Evolutionary conservation across 30 jellyfish, hydroid and myxozoan species (phyloP), one percentile per base, ranked within the genome.

Genomic region (Catostylus mosaicus): DNA sequence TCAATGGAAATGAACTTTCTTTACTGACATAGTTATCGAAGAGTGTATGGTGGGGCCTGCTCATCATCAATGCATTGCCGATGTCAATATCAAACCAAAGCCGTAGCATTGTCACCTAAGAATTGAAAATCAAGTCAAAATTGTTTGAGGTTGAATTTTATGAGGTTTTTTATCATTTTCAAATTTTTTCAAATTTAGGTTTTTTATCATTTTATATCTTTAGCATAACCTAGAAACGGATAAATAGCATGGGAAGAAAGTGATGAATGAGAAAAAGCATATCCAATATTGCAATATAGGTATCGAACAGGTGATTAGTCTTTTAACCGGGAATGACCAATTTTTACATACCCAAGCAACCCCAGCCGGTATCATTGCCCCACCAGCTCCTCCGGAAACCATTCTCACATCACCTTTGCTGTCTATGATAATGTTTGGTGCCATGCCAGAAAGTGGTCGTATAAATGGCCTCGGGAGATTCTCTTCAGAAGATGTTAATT

Each of bases 311-410:
- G n/a, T n/a, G n/a, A n/a, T n/a, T n/a, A n/a, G n/a, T n/a, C n/a
- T n/a, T n/a, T n/a, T n/a, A n/a, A n/a, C n/a, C n/a, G n/a, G 54
- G 0, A 43, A 43, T 16, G 16, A 6, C 16, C 16, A 43, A 43
- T 9, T 43, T 16, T 43, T 6, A 6, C 79, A 62, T 66, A 87
- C 96, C 90, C 91, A 87, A 2, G 96, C 90, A 33, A 78, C 85
- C 2, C 80, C 35, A 3, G 67, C 59, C 2, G 90, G 73, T 3
- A 87, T 80, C 50, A 87, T 87, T 22, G 80, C 57, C 22, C 96
- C 96, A n/a, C 96, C 96, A 43, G 96, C 83, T 52, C 87, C 96
- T 1, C 96, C 96, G 19, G 80, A 38, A 12, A 77, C 61, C 82
- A 87, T 67, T 51, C 48, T 26, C 22, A 78, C 88, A 27, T 87